A percentile compares a stretch with the other conserved stretches of the same genome.
These are phyloP conservation scores for Cylloceria caligata DNA, from an alignment of 2,888 invertebrate genomes.

Conservation along the genomic window DNA sequence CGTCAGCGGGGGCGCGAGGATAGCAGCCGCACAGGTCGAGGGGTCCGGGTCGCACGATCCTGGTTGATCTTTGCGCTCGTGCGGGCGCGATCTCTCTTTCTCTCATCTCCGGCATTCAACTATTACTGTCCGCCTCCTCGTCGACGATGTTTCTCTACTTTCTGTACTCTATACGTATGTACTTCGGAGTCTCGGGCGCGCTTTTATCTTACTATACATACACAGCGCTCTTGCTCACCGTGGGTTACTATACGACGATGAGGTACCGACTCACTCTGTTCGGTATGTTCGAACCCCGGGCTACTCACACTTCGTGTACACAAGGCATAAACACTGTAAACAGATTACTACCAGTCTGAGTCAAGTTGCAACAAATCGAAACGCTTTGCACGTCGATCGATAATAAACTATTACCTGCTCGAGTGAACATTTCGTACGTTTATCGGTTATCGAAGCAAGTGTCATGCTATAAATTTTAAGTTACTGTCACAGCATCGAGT, in stretches of 20 bases:
- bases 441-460: not conserved
- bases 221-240: constrained; percentile 1
- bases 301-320: constrained; percentile 32
- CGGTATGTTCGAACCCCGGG: constrained; percentile 14
- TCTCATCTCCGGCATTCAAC: constrained; percentile 27
- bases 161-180: constrained; percentile 19
- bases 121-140: constrained; percentile 27
- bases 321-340: constrained; percentile 42
- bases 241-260: constrained; percentile 5
- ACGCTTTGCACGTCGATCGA: not conserved
- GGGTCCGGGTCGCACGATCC: constrained; percentile 84
- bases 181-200: constrained; percentile 14
- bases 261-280: constrained; percentile 28
- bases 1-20: constrained; percentile 59
- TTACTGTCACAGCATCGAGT: not conserved
- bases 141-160: constrained; percentile 46
- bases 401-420: constrained; percentile 12
- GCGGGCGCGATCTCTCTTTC: constrained; percentile 79
- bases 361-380: constrained; percentile 27
- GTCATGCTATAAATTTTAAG: not conserved
- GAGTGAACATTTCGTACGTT: not conserved
- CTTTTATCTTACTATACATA: constrained; percentile 36
- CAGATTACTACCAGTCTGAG: constrained; percentile 21
- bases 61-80: constrained; percentile 84
- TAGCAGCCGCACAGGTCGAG: constrained; percentile 80